Conservation (phyloP, 2,888 invertebrate genomes). For the Cephus sareptanus region DNA sequence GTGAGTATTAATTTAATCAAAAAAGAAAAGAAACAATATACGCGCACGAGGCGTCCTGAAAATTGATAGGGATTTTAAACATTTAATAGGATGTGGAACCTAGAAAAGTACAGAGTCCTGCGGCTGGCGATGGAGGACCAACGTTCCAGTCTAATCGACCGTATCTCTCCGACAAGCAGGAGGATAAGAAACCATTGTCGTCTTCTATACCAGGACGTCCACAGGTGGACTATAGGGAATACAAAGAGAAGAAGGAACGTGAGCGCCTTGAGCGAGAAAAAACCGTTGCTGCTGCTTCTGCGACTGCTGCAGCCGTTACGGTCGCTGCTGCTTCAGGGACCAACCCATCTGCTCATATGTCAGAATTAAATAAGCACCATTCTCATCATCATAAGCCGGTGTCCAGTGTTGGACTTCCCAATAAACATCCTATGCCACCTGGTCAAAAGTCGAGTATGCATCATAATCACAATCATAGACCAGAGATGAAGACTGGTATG, state of each 20-base stretch:
- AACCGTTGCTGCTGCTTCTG: conserved; percentile 25
- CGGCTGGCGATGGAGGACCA: conserved; percentile 41
- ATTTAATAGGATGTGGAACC: conserved; percentile 54
- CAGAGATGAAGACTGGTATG: conserved; percentile 47
- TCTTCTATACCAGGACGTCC: conserved; percentile 58
- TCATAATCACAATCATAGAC: conserved; percentile 58
- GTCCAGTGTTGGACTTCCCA: conserved; percentile 51
- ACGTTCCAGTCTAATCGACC: conserved; percentile 51
- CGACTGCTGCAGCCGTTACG: conserved; percentile 42
- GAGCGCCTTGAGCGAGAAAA: conserved; percentile 72
- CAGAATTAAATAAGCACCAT: conserved; percentile 49
- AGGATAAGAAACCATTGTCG: conserved; percentile 52
- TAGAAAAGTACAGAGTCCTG: conserved; percentile 55
- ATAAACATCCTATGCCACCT: conserved; percentile 55
- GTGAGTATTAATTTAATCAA: conserved; percentile 60
- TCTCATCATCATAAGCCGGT: conserved; percentile 54
- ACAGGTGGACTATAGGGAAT: conserved; percentile 71
- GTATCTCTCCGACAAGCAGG: conserved; percentile 47
- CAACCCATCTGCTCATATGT: conserved; percentile 6
- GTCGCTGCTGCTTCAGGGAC: conserved; percentile 45
- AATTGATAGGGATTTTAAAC: not conserved
- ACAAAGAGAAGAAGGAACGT: conserved; percentile 74
- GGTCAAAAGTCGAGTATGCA: conserved; percentile 47
- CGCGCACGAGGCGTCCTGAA: not conserved
- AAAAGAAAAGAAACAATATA: conserved; percentile 4